Percentiles rank a stretch among this genome's conserved stretches.
Evolutionary conservation across 92 coral and sea anemone genomes (phyloP).

Genomic region (Umimayanthus chanpuru): DNA sequence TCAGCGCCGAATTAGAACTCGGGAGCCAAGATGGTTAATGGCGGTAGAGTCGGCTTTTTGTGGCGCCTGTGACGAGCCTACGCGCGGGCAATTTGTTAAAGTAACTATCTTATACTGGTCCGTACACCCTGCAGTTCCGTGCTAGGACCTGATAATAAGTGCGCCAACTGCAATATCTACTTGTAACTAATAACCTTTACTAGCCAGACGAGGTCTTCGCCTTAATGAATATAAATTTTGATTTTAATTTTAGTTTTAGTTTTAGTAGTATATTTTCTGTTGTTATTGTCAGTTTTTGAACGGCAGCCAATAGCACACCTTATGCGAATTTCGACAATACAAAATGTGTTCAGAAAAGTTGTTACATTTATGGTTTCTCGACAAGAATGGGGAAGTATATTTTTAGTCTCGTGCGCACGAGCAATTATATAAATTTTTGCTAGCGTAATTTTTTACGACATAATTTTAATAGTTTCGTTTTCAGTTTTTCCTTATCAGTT

Average conservation of each 20-base stretch:
- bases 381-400: background rate
- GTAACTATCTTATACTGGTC: background rate
- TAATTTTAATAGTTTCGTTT: background rate
- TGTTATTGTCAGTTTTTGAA: background rate
- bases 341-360: background rate
- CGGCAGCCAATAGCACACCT: background rate
- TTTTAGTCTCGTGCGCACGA: background rate
- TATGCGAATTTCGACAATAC: background rate
- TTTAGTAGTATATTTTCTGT: background rate
- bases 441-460: background rate
- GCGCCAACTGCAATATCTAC: constrained; percentile 15
- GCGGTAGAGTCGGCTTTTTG: background rate
- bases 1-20: background rate
- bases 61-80: background rate
- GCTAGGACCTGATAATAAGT: background rate
- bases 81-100: no score
- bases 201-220: background rate
- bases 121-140: background rate
- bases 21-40: background rate
- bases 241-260: no score
- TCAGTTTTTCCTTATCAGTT: background rate
- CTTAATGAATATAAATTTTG: background rate
- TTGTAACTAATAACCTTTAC: no score
- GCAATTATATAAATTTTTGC: background rate
- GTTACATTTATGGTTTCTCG: background rate